Evolutionary conservation across 2,797 vertebrate genomes (phyloP), one percentile per base, ranked within the genome.

Genomic region (Sebastes wilsoni): DNA sequence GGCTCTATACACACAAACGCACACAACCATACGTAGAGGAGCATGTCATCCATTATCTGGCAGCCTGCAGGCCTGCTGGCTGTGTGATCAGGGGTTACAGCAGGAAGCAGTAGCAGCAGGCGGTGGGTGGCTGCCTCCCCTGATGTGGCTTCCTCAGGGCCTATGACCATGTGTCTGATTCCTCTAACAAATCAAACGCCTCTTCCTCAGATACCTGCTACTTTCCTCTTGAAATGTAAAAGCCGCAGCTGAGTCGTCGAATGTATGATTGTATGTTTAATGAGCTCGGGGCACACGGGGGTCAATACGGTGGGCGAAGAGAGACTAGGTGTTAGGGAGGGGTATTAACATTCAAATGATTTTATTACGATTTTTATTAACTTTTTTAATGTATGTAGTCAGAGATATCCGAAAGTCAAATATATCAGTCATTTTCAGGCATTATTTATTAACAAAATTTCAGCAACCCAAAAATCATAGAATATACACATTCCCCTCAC

Each of bases 41-140:
- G 75, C 8, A 2, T 71, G 46, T 70, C 66, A 66, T 34, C 74
- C 65, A 72, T 87, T 78, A 82, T 58, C 30, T 58, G 6, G 36
- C 30, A 49, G 64, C 42, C 78, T 73, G 77, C 36, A 54, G 60
- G 75, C n/a, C 75, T 42, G 58, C 75, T 61, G 60, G 25, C 59
- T 66, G 22, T 88, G 72, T 91, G 87, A 91, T 89, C 76, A 60
- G 52, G 68, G 78, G 75, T 77, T 74, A 78, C 18, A 59, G 34
- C 69, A 49, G 20, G 70, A 32, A 46, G 64, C 32, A 46, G 60
- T 22, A 65, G 61, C 22, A 65, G 75, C 46, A 79, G 82, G 80
- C 5, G 20, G 78, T 79, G 52, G 84, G 75, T 54, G 67, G 78
- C 60, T 54, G 56, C 66, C 42, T 75, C 75, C 36, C 85, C 59